phyloP scores from a whole-genome alignment of 2,888 invertebrate species.

The Cyclophora punctaria region DNA sequence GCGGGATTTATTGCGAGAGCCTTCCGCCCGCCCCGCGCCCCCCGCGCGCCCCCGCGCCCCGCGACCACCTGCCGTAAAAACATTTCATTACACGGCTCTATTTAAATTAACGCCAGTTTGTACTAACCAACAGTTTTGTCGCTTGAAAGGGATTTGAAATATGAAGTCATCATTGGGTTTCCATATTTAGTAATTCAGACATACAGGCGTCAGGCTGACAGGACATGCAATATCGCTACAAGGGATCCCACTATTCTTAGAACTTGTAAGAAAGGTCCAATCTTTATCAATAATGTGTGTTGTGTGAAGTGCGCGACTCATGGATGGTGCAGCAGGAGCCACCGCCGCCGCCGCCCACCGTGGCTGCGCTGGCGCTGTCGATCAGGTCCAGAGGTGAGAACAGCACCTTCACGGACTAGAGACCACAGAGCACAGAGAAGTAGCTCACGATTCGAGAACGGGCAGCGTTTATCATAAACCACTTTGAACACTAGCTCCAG shows the following conservation, averaged over 20 bases:
- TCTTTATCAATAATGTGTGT: too few species aligned
- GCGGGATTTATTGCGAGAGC: conserved; percentile 51
- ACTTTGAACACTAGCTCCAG: too few species aligned
- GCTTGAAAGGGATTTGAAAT: too few species aligned
- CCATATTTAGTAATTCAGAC: too few species aligned
- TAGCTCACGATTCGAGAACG: too few species aligned
- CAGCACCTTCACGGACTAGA: conserved; percentile 1
- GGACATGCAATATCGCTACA: conserved; percentile 6
- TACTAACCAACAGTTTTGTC: too few species aligned
- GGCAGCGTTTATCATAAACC: too few species aligned
- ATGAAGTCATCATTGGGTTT: too few species aligned
- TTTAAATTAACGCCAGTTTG: too few species aligned
- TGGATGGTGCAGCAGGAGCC: conserved; percentile 12
- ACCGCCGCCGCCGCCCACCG: conserved; percentile 34
- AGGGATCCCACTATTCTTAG: background rate
- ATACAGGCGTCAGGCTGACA: too few species aligned
- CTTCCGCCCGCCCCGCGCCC: conserved; percentile 32
- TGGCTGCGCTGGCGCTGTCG: conserved; percentile 61
- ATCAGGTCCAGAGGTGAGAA: conserved; percentile 66
- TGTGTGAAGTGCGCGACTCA: conserved; percentile 12
- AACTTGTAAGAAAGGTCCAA: too few species aligned
- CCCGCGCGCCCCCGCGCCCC: conserved; percentile 41
- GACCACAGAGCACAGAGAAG: too few species aligned
- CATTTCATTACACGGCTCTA: conserved; percentile 14
- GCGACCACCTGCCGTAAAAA: conserved; percentile 42